Base-by-base conservation (phyloP, 2,113 vertebrate species). In the Leptobrachium leishanense region DNA sequence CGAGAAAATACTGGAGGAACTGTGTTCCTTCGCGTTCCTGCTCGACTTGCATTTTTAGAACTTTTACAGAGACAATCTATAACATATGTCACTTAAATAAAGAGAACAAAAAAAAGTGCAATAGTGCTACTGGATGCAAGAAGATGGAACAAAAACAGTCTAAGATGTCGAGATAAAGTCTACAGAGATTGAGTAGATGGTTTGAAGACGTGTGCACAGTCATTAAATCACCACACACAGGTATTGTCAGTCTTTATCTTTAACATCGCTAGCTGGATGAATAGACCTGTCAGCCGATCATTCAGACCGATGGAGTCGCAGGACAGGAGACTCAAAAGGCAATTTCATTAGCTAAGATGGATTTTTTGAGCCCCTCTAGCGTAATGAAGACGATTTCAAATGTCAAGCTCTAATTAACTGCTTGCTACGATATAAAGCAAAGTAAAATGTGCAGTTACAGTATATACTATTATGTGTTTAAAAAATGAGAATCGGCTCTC, bases 111-210 rank as follows among this genome's bases (percentile, higher is more conserved):
- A 31, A 31, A 31, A 31, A 31, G 20, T 31, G 20, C 20, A 31
- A 31, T 31, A 31, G 20, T 31, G 20, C 20, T 31, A 31, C 20
- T 31, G 20, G 20, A 31, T 31, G 20, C 20, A 31, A 1, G 20
- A 31, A 31, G 20, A 31, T 31, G 39, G 63, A 39, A 65, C 5
- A 69, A 63, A 10, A 13, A n/a, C 20, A 43, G 74, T 9, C 59
- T 7, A 5, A 53, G 68, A 57, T 76, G 54, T 75, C 44, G 20
- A 7, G 10, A 64, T 82, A 64, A 80, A 67, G 73, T 63, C 65
- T 70, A 76, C 1, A 1, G 8, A 50, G 2, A 83, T 15, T 3
- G 8, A 71, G 31, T 79, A 69, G 59, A 42, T 6, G 15, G 8
- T 57, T 9, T 6, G 44, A 79, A 41, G 2, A 39, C 6, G 74